Conservation (phyloP, 2,797 vertebrate genomes). For the Gymnothorax reevesii region DNA sequence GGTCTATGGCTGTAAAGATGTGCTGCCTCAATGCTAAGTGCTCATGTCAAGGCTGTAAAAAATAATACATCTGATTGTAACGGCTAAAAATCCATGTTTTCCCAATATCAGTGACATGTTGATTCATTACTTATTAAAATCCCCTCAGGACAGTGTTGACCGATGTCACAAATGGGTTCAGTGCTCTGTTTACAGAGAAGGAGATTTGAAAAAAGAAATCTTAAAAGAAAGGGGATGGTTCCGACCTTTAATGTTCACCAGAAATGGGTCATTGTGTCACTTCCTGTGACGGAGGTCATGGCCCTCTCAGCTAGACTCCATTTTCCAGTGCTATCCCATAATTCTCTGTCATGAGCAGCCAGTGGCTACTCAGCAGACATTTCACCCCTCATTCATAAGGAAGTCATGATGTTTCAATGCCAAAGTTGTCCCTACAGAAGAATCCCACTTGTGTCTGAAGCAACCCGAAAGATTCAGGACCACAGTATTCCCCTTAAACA, state of each 20-base stretch:
- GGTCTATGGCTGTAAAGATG: neutral
- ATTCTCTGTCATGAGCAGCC: neutral
- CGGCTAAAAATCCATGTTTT: conserved; percentile 6
- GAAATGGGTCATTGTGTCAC: conserved; percentile 8
- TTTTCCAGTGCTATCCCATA: neutral
- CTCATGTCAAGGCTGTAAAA: neutral
- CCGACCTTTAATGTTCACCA: neutral
- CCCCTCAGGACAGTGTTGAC: neutral
- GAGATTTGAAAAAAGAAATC: neutral
- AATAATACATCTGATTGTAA: neutral
- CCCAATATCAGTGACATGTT: conserved; percentile 6
- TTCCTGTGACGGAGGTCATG: neutral
- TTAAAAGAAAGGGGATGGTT: neutral
- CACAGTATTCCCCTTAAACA: neutral
- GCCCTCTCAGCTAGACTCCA: neutral
- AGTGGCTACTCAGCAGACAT: neutral
- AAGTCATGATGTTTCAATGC: neutral
- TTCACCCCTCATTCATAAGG: neutral
- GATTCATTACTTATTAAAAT: neutral
- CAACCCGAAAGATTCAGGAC: neutral
- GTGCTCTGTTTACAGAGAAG: neutral
- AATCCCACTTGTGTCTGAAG: neutral
- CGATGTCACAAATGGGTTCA: neutral
- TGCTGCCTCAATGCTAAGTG: neutral
- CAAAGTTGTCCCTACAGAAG: neutral